Conservation (phyloP, 2,888 invertebrate genomes). For the Aricia artaxerxes region DNA sequence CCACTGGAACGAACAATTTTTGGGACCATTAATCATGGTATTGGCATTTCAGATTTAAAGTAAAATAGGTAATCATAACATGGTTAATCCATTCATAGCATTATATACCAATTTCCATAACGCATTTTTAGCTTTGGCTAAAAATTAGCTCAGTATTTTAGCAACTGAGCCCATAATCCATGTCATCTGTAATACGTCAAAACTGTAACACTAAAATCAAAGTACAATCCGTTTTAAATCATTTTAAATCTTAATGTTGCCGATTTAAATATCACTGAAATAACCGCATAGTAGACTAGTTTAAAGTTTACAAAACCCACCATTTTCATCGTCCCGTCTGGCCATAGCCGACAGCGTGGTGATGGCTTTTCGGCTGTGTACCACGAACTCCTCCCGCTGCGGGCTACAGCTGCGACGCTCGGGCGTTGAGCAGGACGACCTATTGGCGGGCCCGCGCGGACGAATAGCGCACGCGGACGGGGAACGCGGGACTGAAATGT, state of each 20-base stretch:
- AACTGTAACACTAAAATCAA: no score
- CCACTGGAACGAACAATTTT: neutral
- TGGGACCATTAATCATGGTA: neutral
- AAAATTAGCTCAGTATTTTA: no score
- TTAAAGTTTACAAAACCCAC: slow-evolving; percentile 32
- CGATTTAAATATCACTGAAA: no score
- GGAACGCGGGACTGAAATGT: slow-evolving; percentile 71
- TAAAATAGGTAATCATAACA: no score
- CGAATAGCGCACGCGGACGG: slow-evolving; percentile 70
- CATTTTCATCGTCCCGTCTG: slow-evolving; percentile 52
- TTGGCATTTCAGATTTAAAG: neutral
- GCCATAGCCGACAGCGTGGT: slow-evolving; percentile 85
- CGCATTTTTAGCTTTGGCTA: no score
- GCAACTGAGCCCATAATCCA: no score
- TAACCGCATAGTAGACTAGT: no score
- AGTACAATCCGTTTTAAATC: no score
- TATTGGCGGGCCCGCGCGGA: slow-evolving; percentile 47
- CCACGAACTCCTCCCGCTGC: slow-evolving; percentile 87
- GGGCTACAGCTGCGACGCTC: slow-evolving; percentile 67
- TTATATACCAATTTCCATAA: no score
- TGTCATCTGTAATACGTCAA: no score
- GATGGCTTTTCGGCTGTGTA: slow-evolving; percentile 88
- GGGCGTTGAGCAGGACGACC: slow-evolving; percentile 71
- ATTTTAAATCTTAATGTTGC: no score
- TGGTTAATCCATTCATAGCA: no score